Base-by-base conservation (phyloP, 2,888 invertebrate genomes). In the Monoplex corrugatus region DNA sequence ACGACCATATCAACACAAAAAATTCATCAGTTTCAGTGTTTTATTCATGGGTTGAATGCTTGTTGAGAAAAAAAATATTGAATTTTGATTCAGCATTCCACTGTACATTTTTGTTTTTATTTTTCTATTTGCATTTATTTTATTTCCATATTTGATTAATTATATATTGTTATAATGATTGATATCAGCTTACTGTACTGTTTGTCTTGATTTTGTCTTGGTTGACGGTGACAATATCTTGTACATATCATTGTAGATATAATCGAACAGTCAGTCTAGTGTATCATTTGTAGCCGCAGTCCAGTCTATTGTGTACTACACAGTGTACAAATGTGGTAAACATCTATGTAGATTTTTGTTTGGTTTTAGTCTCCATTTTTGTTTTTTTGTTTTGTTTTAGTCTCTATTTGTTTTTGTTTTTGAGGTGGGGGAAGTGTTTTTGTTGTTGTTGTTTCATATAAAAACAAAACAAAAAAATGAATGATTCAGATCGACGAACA, bases 21-120 rank as follows among this genome's bases (percentile, higher is more conserved):
- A 57, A 2, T 28, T 5, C 28, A 57, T 57, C 57, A 57, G 16
- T 57, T 16, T 28, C 57, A 5, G 16, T 57, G 16, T n/a, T n/a
- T n/a, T 57, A 23, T 57, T 10, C 57, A 23, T 57, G 28, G 57
- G 10, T 28, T 57, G 57, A 57, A 57, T 57, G 57, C 57, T 16
- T 23, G 28, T 57, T 28, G 19, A 57, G 57, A 57, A 16, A 28
- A 16, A 57, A 28, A 23, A n/a, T n/a, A 28, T 57, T 23, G 19
- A 57, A 57, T n/a, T n/a, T n/a, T n/a, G n/a, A n/a, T n/a, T n/a
- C 57, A 57, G 57, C 57, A 57, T 57, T 57, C 57, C 57, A 57
- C 57, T 57, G 1, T 57, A 23, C 57, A 57, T 57, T 2, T 23
- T 57, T 57, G 57, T 23, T 57, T 5, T 13, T 10, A 57, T 57